Base-by-base conservation (phyloP, 1,140 invertebrate genomes). In the Drosophila nigrodunni region DNA sequence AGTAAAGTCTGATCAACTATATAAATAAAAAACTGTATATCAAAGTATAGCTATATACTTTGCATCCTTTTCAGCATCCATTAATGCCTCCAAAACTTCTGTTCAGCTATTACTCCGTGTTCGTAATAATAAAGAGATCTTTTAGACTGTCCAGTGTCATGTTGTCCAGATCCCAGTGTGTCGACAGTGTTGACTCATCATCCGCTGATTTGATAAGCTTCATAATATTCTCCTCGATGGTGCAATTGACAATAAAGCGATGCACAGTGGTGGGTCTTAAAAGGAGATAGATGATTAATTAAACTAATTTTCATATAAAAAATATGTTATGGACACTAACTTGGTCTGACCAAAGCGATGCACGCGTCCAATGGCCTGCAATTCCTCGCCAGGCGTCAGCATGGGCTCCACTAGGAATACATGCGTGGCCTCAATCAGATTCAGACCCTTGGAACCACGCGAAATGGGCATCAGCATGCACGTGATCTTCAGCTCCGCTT, bases 301-400 rank as follows among this genome's bases (percentile, higher is more conserved):
- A 30, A 30, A 30, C 25, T 30, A 21, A 21, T 2, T 21, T 21
- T 21, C 18, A 30, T 30, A 0, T 30, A 30, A 2, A 5, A 3
- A 7, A 39, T 10, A 15, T 18, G 5, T 2, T 10, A 18, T 25
- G 37, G 4, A n/a, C 4, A 87, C 77, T 82, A 76, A 94, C 95
- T 94, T 96, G 0, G 94, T 96, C 92, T 97, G 96, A 0, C 96
- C 96, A 78, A 97, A 96, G 41, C 96, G 93, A 92, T 97, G 95
- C 8, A 97, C 94, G 74, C 96, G 92, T 0, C 96, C 96, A 61
- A 97, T 95, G 3, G 96, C 96, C 93, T 97, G 96, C 4, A 95
- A 83, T 81, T 97, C 96, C 75, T 96, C 95, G 2, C 94, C 95
- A 9, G 94, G 94, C 92, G 97, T 96, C 0, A 97, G 92, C 37